These are phyloP conservation scores for Penaeus japonicus DNA, from an alignment of 1,140 invertebrate genomes.

Conservation along the genomic window DNA sequence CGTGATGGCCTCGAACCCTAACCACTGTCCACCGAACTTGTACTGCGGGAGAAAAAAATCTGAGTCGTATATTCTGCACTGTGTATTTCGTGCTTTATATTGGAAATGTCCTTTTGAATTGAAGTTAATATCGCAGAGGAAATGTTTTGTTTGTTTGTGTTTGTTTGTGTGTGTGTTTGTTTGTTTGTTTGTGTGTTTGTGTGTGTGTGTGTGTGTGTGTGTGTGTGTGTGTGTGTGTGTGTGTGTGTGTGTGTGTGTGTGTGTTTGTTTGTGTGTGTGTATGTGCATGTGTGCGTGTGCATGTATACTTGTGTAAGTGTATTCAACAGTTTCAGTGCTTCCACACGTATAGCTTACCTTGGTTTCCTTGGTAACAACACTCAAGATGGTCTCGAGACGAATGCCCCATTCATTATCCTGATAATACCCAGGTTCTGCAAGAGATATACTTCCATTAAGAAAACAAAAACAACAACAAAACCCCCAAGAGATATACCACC, in stretches of 20 bases:
- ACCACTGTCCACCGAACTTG: slow-evolving; percentile 63
- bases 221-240: too few species aligned
- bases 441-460: not conserved
- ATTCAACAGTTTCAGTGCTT: too few species aligned
- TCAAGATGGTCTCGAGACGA: slow-evolving; percentile 90
- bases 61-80: not conserved
- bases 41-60: slow-evolving; percentile 59
- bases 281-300: too few species aligned
- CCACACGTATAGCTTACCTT: slow-evolving; percentile 71
- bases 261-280: too few species aligned
- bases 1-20: slow-evolving; percentile 69
- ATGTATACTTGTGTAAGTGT: too few species aligned
- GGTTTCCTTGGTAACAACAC: slow-evolving; percentile 70
- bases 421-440: slow-evolving; percentile 73
- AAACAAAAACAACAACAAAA: not conserved
- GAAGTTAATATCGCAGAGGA: slow-evolving; percentile 89
- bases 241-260: too few species aligned
- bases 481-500: too few species aligned
- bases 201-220: too few species aligned
- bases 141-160: too few species aligned
- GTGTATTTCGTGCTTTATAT: not conserved
- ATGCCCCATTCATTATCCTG: slow-evolving; percentile 88
- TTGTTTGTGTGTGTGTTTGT: too few species aligned
- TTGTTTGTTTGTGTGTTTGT: too few species aligned
- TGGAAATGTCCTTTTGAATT: too few species aligned